Evolutionary conservation across 23 tunicate species (phyloP).

Genomic region (Phallusia fumigata): DNA sequence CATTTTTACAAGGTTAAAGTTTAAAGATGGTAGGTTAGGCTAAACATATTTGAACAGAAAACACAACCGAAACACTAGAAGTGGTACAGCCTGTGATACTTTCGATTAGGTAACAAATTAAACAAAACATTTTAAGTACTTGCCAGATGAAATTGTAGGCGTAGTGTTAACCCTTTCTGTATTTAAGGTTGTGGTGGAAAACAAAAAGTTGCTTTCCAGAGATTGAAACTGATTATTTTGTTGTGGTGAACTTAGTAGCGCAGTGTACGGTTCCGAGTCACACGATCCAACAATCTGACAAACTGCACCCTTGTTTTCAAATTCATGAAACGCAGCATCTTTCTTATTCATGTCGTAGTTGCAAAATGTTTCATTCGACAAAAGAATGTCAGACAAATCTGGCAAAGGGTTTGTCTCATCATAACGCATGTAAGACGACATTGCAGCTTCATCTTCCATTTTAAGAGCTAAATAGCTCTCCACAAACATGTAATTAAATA

Average conservation of each 20-base stretch:
- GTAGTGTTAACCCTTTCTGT: not conserved
- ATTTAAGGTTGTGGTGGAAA: not conserved
- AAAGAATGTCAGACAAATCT: conserved; percentile 18
- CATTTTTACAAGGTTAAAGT: no score
- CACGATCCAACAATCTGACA: conserved; percentile 14
- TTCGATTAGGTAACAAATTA: no score
- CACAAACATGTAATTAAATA: no score
- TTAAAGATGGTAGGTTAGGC: no score
- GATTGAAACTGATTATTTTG: not conserved
- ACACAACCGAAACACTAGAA: no score
- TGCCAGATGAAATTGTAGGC: no score
- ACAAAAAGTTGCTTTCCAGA: not conserved
- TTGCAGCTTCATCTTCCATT: conserved; percentile 8
- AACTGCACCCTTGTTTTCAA: not conserved
- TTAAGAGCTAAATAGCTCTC: not conserved
- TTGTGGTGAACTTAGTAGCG: not conserved
- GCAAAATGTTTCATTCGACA: conserved; percentile 22
- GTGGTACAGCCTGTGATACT: no score
- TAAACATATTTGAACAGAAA: no score
- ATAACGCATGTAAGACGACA: conserved; percentile 11
- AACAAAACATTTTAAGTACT: no score
- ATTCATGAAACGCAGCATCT: not conserved
- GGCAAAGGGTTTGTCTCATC: conserved; percentile 28
- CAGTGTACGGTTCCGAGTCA: not conserved
- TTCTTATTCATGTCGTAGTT: not conserved